These are phyloP conservation scores for Furcifer pardalis DNA, from an alignment of 2,797 vertebrate species.

Conservation along the genomic window DNA sequence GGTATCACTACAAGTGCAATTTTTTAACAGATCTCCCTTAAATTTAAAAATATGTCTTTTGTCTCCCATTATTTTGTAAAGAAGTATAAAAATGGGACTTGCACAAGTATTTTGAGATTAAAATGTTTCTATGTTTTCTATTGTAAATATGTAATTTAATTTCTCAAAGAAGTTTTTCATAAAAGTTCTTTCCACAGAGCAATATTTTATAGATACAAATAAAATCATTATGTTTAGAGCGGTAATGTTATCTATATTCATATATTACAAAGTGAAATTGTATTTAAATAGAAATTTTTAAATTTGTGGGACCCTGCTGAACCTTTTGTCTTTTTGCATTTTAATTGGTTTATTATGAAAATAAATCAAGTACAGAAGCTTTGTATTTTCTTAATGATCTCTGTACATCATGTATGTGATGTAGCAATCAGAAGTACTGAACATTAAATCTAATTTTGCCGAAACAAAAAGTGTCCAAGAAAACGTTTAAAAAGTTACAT, in stretches of 20 bases:
- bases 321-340: constrained; percentile 79
- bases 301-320: constrained; percentile 79
- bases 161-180: constrained; percentile 73
- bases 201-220: constrained; percentile 82
- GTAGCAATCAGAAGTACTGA: neutral
- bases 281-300: constrained; percentile 85
- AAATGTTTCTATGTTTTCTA: constrained; percentile 67
- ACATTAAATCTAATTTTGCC: too few species aligned
- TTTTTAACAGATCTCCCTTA: constrained; percentile 53
- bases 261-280: constrained; percentile 81
- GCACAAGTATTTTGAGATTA: constrained; percentile 70
- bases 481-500: neutral
- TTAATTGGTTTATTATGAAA: constrained; percentile 84
- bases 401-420: neutral
- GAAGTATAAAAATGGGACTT: constrained; percentile 66
- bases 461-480: neutral
- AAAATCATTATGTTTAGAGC: constrained; percentile 81
- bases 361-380: constrained; percentile 79
- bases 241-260: constrained; percentile 81
- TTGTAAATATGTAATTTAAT: constrained; percentile 85
- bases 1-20: constrained; percentile 63
- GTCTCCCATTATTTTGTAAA: constrained; percentile 74
- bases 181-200: constrained; percentile 74
- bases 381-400: neutral
- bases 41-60: constrained; percentile 68